These are phyloP conservation scores for Pseudanteris insignis DNA, from an alignment of 2,888 invertebrate species.

Conservation along the genomic window DNA sequence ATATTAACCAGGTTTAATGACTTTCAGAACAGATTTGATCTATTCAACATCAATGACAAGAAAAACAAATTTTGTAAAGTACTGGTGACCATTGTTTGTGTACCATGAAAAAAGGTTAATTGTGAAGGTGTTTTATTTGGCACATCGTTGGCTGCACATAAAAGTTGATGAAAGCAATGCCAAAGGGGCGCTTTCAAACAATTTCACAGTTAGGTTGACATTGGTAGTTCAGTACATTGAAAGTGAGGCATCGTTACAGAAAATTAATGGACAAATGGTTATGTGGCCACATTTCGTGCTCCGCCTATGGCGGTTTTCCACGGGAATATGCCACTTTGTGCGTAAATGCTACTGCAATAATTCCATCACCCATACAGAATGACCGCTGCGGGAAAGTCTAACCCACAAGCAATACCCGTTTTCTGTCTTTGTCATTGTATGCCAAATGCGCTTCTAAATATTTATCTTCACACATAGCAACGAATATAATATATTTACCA, in stretches of 20 bases:
- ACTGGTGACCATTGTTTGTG: no score
- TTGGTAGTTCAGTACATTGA: constrained; percentile 11
- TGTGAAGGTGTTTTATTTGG: constrained; percentile 30
- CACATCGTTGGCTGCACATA: constrained; percentile 27
- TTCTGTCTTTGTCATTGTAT: no score
- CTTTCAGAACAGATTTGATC: no score
- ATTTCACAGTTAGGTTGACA: constrained; percentile 42
- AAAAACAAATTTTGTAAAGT: no score
- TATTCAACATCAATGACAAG: no score
- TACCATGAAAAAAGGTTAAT: constrained; percentile 12
- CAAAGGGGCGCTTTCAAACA: constrained; percentile 28
- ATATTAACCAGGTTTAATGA: no score
- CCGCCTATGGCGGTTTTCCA: constrained; percentile 31
- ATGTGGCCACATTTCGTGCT: constrained; percentile 39
- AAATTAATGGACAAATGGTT: constrained; percentile 48
- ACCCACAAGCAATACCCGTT: no score
- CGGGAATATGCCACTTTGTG: constrained; percentile 26
- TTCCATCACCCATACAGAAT: constrained; percentile 22
- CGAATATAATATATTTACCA: no score
- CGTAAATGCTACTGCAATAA: constrained; percentile 28
- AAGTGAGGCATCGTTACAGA: constrained; percentile 36
- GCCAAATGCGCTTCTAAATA: no score
- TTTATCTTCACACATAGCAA: no score
- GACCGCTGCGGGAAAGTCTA: constrained; percentile 15
- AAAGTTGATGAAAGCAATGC: constrained; percentile 25